Conservation (phyloP, 2,888 invertebrate species). For the Cephus pulcher region DNA sequence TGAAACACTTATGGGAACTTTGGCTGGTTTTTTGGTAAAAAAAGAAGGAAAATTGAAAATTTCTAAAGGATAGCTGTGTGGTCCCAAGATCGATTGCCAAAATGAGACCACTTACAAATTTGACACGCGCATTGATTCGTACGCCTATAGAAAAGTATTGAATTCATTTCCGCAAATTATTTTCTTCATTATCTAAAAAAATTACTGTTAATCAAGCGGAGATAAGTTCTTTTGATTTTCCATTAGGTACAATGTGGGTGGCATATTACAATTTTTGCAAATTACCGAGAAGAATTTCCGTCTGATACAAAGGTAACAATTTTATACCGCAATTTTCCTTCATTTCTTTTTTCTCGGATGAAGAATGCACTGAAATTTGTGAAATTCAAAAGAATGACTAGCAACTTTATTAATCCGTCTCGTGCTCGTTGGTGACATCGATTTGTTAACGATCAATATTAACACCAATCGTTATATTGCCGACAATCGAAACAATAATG, state of each 20-base stretch:
- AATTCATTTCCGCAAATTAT: constrained; percentile 7
- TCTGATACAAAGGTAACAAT: background rate
- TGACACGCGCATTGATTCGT: constrained; percentile 8
- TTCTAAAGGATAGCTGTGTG: background rate
- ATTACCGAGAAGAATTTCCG: background rate
- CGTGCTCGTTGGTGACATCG: background rate
- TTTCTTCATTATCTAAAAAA: background rate
- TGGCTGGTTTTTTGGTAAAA: background rate
- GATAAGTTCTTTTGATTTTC: background rate
- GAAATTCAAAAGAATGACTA: background rate
- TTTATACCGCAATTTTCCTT: background rate
- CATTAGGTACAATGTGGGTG: background rate
- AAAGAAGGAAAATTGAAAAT: background rate
- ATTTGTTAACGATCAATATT: background rate
- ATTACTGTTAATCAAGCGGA: background rate
- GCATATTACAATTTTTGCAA: background rate
- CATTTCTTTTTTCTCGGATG: background rate
- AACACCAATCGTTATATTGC: background rate
- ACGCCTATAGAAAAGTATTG: background rate
- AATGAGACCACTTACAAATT: constrained; percentile 9
- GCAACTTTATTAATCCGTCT: background rate
- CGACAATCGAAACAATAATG: background rate
- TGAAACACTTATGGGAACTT: background rate
- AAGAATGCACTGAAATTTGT: background rate
- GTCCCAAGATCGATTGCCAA: background rate